Base-by-base conservation (phyloP, 2,113 vertebrate genomes). In the Podilymbus podiceps region DNA sequence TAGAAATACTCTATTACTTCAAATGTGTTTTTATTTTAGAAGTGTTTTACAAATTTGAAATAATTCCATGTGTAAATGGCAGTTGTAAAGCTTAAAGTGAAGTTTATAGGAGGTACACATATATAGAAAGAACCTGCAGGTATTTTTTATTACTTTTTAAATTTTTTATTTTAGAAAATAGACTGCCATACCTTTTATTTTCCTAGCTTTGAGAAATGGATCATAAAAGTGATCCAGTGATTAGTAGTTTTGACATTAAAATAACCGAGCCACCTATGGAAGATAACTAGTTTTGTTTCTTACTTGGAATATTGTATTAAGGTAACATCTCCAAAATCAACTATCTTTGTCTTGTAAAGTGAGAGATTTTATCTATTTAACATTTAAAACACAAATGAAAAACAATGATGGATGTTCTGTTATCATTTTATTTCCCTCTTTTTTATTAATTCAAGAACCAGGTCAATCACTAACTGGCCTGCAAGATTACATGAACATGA, bases 261-360 rank as follows among this genome's bases (percentile, higher is more conserved):
- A 85, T 44, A 52, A 42, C 8, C 58, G 15, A 71, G 10, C 30
- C 16, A 73, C 4, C 1, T 38, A 12, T 2, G 0, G 8, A 80
- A 68, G 18, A 42, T 58, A 63, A 46, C 33, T 58, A 67, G 15
- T 3, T 68, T 63, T 60, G 3, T 44, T 68, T 73, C 20, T 22
- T 53, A 31, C 17, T 72, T 85, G 20, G 5, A 59, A 44, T 58
- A 52, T 15, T 31, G 1, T 25, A 56, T 28, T 75, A 58, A 49
- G 13, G 15, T 60, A 67, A 79, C 3, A 1, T 56, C 10, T 69
- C 13, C 9, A 49, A 78, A 60, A 62, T 31, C 53, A 79, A 58
- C 2, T 42, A 17, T 1, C 0, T 3, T 3, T 6, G 2, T 49
- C 72, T 30, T 12, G 2, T 68, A 59, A 85, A 85, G 15, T 49